A percentile compares a stretch with the other conserved stretches of the same genome.
These are phyloP conservation scores for Pyrrhia umbra DNA, from an alignment of 2,888 invertebrate species.

Conservation along the genomic window DNA sequence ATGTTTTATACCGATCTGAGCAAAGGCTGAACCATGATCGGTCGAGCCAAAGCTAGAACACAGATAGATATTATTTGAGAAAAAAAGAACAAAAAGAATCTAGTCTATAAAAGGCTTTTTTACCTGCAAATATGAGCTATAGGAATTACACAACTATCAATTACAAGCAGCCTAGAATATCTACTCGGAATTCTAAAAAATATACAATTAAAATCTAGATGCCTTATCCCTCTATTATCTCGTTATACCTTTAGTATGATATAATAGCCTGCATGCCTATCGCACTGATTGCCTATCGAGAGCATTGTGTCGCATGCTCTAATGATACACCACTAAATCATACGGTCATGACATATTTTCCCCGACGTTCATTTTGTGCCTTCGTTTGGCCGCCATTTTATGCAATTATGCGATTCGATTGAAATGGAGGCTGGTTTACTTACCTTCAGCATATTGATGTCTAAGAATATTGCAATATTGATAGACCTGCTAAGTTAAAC, in stretches of 20 bases:
- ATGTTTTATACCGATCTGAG: too few relatives aligned
- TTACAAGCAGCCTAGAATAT: not conserved
- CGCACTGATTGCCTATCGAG: not conserved
- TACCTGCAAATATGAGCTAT: too few relatives aligned
- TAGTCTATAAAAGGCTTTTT: too few relatives aligned
- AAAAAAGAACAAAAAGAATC: too few relatives aligned
- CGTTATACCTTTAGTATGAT: not conserved
- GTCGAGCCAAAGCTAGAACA: too few relatives aligned
- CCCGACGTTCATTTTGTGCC: not conserved
- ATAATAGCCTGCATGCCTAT: not conserved
- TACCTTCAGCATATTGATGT: too few relatives aligned
- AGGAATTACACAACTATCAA: too few relatives aligned
- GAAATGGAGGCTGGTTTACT: not conserved
- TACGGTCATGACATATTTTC: slow-evolving; percentile 1
- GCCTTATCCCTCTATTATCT: not conserved
- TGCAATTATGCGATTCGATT: not conserved
- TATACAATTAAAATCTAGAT: not conserved
- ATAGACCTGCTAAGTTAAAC: too few relatives aligned
- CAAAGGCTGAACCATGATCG: too few relatives aligned
- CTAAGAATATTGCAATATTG: too few relatives aligned
- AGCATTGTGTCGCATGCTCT: not conserved
- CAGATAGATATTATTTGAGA: too few relatives aligned
- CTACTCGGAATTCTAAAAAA: not conserved
- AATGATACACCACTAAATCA: not conserved
- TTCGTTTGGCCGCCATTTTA: not conserved